Conservation (phyloP, 2,797 vertebrate genomes). For the Sternotherus odoratus region DNA sequence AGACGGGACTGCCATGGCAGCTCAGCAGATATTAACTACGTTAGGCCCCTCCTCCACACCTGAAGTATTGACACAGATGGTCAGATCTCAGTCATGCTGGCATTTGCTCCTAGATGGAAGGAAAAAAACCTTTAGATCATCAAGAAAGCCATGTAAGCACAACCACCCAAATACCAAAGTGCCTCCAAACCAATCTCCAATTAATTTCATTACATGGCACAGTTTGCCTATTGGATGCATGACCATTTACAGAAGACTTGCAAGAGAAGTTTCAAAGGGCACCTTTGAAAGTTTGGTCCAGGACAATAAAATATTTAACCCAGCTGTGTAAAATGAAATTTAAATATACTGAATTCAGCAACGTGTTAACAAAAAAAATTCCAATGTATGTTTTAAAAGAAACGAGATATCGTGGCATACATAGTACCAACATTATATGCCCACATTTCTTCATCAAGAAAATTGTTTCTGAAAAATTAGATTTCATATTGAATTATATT, state of each 20-base stretch:
- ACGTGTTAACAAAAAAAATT: rapidly evolving
- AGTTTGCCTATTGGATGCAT: background rate
- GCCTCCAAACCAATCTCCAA: background rate
- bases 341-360: background rate
- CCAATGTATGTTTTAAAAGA: background rate
- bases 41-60: constrained; percentile 26
- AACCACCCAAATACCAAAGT: background rate
- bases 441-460: background rate
- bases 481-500: background rate
- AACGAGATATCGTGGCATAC: background rate
- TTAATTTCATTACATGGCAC: background rate
- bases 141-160: background rate
- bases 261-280: background rate
- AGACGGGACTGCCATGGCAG: constrained; percentile 69
- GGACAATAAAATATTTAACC: background rate
- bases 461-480: background rate
- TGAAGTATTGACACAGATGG: background rate
- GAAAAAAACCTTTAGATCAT: constrained; percentile 24
- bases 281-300: background rate
- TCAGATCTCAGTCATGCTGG: constrained; percentile 78
- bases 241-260: background rate
- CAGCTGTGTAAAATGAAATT: background rate
- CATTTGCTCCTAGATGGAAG: constrained; percentile 65
- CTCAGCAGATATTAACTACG: background rate
- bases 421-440: background rate